Conservation (phyloP, 2,797 vertebrate genomes). For the Crossoptilon crossoptilon region DNA sequence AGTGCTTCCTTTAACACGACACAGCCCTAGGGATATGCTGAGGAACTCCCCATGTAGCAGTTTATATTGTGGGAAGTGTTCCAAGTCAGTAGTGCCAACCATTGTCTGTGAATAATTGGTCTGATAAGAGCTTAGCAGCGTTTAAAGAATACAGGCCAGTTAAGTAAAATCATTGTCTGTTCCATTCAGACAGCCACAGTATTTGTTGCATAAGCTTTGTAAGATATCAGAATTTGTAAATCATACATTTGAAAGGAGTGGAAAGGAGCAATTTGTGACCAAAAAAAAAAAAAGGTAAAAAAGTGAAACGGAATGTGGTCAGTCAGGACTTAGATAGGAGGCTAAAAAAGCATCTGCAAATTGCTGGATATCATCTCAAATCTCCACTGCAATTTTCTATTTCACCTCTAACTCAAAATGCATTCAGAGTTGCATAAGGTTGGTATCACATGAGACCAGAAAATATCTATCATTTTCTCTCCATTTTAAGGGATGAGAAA, state of each 20-base stretch:
- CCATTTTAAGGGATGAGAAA: not conserved
- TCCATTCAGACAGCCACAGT: not conserved
- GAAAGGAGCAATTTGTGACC: not conserved
- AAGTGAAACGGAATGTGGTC: not conserved
- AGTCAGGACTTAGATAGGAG: not conserved
- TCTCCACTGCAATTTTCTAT: not conserved
- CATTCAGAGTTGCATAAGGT: not conserved
- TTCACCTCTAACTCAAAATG: not conserved
- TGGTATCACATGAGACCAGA: not conserved
- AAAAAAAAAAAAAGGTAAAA: not conserved
- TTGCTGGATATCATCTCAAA: not conserved
- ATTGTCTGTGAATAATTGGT: not conserved
- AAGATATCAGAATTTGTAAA: not conserved
- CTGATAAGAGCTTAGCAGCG: not conserved
- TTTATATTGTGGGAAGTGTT: constrained; percentile 1
- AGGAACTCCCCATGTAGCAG: not conserved
- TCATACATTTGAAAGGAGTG: not conserved
- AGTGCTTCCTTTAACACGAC: not conserved
- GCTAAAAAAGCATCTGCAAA: not conserved
- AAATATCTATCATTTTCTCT: not conserved
- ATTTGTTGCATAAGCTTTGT: not conserved
- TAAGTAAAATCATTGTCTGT: not conserved
- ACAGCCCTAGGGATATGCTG: not conserved
- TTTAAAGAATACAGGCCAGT: not conserved
- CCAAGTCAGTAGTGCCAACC: not conserved